A percentile compares a stretch with the other conserved stretches of the same genome.
Conservation (phyloP, 1,140 invertebrate species). For the Achroia grisella region DNA sequence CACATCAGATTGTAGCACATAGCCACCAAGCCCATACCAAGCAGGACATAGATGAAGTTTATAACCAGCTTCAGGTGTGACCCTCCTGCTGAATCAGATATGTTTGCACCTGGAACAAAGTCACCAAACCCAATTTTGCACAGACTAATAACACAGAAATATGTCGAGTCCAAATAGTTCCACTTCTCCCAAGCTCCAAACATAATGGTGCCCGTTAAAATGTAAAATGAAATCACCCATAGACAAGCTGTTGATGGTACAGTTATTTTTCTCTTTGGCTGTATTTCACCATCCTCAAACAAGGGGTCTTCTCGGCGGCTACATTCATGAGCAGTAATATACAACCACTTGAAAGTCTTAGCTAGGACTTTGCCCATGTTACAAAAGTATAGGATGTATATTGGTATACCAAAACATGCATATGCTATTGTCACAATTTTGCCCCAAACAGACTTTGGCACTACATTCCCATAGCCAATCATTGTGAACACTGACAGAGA, state of each 20-base stretch:
- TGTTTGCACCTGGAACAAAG: conserved; percentile 91
- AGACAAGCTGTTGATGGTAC: conserved; percentile 95
- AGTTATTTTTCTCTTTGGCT: conserved; percentile 79
- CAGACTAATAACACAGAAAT: conserved; percentile 94
- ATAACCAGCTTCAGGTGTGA: conserved; percentile 90
- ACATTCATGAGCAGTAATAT: conserved; percentile 85
- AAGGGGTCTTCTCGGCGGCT: conserved; percentile 72
- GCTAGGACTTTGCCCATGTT: conserved; percentile 92
- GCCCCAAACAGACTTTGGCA: conserved; percentile 92
- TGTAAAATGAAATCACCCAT: conserved; percentile 94
- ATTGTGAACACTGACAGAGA: conserved; percentile 91
- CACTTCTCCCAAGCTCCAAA: conserved; percentile 96
- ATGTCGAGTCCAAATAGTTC: conserved; percentile 93
- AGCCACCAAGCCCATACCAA: conserved; percentile 90
- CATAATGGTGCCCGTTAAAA: conserved; percentile 92
- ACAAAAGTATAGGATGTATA: conserved; percentile 92
- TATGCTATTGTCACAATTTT: conserved; percentile 95
- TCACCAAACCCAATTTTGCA: conserved; percentile 97
- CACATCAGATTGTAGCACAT: conserved; percentile 94
- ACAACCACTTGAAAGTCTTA: conserved; percentile 85
- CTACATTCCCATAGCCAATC: conserved; percentile 96
- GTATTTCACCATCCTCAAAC: conserved; percentile 61
- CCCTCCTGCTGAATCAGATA: conserved; percentile 74
- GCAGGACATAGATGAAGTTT: conserved; percentile 89
- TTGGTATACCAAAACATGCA: conserved; percentile 95